Percentiles rank a stretch among this genome's conserved stretches.
These are phyloP conservation scores for Tapirus terrestris DNA, from an alignment of 2,113 vertebrate species.

Conservation along the genomic window DNA sequence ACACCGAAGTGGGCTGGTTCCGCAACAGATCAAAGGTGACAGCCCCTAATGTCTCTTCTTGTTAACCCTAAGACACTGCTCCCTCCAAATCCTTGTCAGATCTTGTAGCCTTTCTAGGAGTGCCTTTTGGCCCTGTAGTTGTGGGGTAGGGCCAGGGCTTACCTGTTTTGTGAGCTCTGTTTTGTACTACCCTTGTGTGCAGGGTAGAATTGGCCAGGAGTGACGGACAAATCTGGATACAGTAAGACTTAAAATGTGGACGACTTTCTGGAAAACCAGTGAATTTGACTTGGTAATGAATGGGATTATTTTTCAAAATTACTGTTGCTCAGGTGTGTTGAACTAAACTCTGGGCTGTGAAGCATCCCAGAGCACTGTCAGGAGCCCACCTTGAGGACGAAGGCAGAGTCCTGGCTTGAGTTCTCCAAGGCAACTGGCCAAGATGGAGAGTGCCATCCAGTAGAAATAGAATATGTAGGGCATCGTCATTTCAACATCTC, in stretches of 20 bases:
- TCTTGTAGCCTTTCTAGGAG: neutral
- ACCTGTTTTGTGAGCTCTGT: accelerated
- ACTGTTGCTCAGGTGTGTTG: neutral
- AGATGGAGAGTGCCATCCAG: too few species aligned
- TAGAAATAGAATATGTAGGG: neutral
- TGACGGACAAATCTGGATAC: accelerated
- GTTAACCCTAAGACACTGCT: too few species aligned
- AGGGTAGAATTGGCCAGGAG: too few species aligned
- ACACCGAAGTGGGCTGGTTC: constrained; percentile 96
- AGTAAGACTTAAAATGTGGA: neutral
- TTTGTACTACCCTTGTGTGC: too few species aligned
- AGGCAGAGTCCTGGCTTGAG: neutral
- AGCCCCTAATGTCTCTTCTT: neutral
- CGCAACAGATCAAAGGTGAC: constrained; percentile 94
- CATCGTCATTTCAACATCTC: neutral
- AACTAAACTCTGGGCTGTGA: neutral
- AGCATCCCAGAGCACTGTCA: neutral
- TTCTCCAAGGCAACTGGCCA: too few species aligned
- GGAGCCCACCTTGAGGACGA: neutral
- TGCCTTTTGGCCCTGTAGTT: too few species aligned
- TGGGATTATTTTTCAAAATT: neutral
- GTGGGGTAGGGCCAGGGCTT: neutral
- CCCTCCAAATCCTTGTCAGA: accelerated
- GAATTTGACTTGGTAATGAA: neutral
- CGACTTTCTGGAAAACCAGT: neutral